A percentile compares a stretch with the other conserved stretches of the same genome.
phyloP scores from a whole-genome alignment of 2,113 vertebrate genomes.

The Trogon surrucura region DNA sequence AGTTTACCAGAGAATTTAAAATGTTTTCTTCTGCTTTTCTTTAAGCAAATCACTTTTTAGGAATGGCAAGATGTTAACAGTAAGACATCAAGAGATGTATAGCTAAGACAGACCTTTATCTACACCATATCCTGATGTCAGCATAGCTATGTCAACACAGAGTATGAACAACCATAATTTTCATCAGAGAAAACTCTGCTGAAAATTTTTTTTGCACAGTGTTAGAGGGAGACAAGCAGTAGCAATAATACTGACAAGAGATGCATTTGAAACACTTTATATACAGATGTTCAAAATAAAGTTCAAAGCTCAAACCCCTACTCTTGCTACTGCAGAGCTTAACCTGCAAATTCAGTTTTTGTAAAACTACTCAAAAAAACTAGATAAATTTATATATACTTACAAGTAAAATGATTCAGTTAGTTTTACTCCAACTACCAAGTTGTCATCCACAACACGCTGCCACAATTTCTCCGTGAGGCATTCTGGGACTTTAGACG shows the following conservation, averaged over 20 bases:
- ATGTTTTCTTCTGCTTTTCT: not conserved
- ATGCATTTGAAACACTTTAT: not conserved
- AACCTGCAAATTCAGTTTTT: not conserved
- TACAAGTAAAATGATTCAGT: conserved; percentile 77
- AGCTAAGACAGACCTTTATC: not conserved
- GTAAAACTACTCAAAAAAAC: not conserved
- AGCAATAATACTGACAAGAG: not conserved
- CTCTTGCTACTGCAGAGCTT: not conserved
- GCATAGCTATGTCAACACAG: not conserved
- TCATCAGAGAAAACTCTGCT: not conserved
- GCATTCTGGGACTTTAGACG: conserved; percentile 52
- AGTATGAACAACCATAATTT: not conserved
- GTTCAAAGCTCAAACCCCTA: not conserved
- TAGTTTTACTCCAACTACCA: conserved; percentile 86
- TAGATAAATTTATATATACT: conserved; percentile 53
- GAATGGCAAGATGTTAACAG: not conserved
- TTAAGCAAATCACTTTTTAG: not conserved
- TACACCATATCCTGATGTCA: not conserved
- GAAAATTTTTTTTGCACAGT: not conserved
- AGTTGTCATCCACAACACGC: conserved; percentile 79
- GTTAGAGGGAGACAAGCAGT: not conserved
- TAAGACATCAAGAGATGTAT: not conserved
- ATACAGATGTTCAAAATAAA: not conserved
- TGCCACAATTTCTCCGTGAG: conserved; percentile 87
- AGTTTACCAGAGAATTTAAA: not conserved